A percentile compares a stretch with the other conserved stretches of the same genome.
These are phyloP conservation scores for Oceanites oceanicus DNA, from an alignment of 2,113 vertebrate genomes.

Conservation along the genomic window DNA sequence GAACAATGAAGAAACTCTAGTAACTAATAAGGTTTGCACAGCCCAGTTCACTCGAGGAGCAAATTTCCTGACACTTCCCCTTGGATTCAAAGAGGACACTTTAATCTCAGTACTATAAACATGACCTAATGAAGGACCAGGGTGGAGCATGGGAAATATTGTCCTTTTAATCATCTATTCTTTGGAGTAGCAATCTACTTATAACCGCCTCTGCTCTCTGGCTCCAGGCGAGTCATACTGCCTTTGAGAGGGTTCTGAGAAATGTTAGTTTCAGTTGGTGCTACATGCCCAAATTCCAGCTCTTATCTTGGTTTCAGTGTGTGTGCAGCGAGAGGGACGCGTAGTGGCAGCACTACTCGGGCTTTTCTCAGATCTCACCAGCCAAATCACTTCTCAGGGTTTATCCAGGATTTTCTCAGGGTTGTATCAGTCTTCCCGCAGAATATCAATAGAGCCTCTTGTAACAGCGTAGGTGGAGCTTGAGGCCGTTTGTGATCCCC, in stretches of 20 bases:
- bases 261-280: background rate
- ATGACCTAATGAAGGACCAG: conserved; percentile 3
- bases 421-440: background rate
- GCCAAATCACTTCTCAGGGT: conserved; percentile 5
- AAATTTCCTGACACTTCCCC: background rate
- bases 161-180: conserved; percentile 2
- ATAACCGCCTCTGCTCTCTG: background rate
- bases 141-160: background rate
- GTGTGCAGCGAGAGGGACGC: background rate
- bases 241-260: background rate
- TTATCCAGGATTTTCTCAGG: background rate
- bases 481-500: background rate
- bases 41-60: background rate
- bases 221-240: background rate
- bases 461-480: background rate
- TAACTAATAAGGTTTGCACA: background rate
- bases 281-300: background rate
- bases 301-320: background rate
- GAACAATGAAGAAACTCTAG: background rate
- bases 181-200: conserved; percentile 23
- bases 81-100: background rate
- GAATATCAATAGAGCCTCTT: background rate
- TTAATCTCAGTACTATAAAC: conserved; percentile 13
- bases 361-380: background rate
- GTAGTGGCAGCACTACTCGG: rapidly evolving